Conservation (phyloP, 2,888 invertebrate species). For the Aspidapion aeneum region DNA sequence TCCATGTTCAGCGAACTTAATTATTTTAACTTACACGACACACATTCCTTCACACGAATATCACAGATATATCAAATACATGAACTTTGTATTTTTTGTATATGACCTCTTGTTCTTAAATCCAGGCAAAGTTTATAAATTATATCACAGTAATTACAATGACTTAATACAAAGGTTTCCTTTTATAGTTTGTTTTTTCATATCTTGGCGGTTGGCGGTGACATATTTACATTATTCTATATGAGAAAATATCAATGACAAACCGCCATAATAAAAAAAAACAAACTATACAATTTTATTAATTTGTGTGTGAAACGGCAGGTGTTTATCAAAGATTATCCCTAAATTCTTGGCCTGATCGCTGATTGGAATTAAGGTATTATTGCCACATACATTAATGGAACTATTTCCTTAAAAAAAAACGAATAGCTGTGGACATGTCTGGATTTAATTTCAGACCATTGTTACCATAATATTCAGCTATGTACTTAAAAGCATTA, state of each 20-base stretch:
- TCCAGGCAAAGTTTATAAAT: neutral
- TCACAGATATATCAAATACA: neutral
- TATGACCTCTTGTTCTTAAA: neutral
- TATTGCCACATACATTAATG: too few relatives aligned
- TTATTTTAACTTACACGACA: neutral
- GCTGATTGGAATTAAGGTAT: neutral
- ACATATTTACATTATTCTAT: too few relatives aligned
- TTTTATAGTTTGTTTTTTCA: too few relatives aligned
- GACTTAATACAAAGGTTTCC: neutral
- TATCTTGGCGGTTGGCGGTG: too few relatives aligned
- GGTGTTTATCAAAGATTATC: neutral
- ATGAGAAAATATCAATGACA: too few relatives aligned
- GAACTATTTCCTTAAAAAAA: neutral
- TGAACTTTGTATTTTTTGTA: neutral
- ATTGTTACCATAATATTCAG: neutral
- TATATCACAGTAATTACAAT: neutral
- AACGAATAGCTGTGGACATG: neutral
- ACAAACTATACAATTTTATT: neutral
- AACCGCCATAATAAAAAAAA: neutral
- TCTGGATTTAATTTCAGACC: neutral
- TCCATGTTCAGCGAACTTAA: neutral
- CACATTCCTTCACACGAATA: neutral
- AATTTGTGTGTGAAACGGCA: neutral
- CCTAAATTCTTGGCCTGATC: neutral
- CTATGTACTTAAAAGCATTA: neutral